These are phyloP conservation scores for Nycteola revayana DNA, from an alignment of 2,888 invertebrate genomes.

Conservation along the genomic window DNA sequence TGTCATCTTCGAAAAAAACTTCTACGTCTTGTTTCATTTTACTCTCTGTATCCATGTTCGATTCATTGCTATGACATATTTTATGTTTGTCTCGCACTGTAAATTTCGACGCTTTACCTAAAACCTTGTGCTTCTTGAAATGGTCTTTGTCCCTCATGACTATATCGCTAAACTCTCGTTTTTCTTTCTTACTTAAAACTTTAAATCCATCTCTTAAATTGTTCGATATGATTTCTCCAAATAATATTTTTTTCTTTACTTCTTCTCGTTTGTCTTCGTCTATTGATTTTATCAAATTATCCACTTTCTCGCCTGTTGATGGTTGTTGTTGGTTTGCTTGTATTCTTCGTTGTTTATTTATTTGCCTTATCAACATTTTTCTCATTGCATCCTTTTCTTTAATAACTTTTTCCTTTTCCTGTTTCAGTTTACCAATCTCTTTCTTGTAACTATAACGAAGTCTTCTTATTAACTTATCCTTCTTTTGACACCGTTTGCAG, in stretches of 20 bases:
- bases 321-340: conserved; percentile 6
- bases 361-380: conserved; percentile 8
- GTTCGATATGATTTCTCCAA: conserved; percentile 13
- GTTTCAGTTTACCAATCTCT: conserved; percentile 10
- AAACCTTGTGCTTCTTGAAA: conserved; percentile 10
- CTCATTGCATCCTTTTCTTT: conserved; percentile 9
- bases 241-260: conserved; percentile 14
- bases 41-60: conserved; percentile 6
- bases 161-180: conserved; percentile 8
- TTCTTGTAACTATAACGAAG: conserved; percentile 7
- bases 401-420: conserved; percentile 9
- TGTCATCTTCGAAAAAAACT: conserved; percentile 16
- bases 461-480: conserved; percentile 7
- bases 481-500: conserved; percentile 1
- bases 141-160: conserved; percentile 6
- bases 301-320: conserved; percentile 10
- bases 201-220: conserved; percentile 13
- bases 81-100: conserved; percentile 10
- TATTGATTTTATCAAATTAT: conserved; percentile 14
- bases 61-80: conserved; percentile 7
- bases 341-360: conserved; percentile 9
- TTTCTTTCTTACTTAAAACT: conserved; percentile 12
- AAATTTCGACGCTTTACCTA: conserved; percentile 7
- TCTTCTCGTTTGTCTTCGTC: conserved; percentile 12
- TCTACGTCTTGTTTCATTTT: conserved; percentile 11